Conservation (phyloP, 1,140 invertebrate species). For the Eufriesea mexicana region DNA sequence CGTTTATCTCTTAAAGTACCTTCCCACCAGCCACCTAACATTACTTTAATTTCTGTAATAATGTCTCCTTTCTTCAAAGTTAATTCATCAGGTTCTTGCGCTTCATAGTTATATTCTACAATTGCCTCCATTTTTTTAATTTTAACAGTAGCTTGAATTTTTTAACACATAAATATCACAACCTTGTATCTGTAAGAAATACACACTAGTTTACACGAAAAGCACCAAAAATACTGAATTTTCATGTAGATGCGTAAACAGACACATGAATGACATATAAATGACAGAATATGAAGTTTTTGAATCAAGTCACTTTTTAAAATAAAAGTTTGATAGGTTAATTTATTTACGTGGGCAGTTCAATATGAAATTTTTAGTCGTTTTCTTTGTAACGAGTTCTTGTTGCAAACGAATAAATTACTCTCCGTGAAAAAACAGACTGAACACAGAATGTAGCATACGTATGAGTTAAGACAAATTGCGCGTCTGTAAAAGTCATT, state of each 20-base stretch:
- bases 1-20: slow-evolving; percentile 93
- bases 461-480: slow-evolving; percentile 47
- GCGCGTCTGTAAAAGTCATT: slow-evolving; percentile 48
- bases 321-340: not conserved
- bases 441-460: slow-evolving; percentile 48
- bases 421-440: slow-evolving; percentile 29
- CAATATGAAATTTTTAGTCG: not conserved
- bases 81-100: slow-evolving; percentile 92
- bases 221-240: not conserved
- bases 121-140: slow-evolving; percentile 85
- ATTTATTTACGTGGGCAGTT: slow-evolving; percentile 10
- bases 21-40: slow-evolving; percentile 98
- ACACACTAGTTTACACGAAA: not conserved
- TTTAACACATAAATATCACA: slow-evolving; percentile 41
- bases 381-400: slow-evolving; percentile 10
- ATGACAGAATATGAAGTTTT: not conserved
- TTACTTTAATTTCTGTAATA: slow-evolving; percentile 91
- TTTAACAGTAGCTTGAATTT: slow-evolving; percentile 11
- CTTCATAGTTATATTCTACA: slow-evolving; percentile 91
- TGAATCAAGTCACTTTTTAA: not conserved
- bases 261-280: not conserved
- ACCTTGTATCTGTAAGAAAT: slow-evolving; percentile 41
- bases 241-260: not conserved
- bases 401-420: slow-evolving; percentile 10
- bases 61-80: slow-evolving; percentile 94